Conservation (phyloP, 2,888 invertebrate genomes). For the Corbicula japonica region DNA sequence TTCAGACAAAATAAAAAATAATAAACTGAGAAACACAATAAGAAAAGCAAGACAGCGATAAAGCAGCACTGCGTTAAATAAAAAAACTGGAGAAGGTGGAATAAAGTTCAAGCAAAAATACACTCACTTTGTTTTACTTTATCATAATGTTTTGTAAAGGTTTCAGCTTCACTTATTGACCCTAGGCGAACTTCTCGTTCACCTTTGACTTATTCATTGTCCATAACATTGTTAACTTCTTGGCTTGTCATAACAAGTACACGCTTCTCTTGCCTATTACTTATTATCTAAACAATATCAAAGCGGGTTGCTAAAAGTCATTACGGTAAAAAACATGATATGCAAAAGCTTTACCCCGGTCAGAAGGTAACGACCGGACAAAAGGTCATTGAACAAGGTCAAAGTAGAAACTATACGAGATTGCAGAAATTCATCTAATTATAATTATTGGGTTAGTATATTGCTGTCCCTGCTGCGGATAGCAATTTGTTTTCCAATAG, state of each 20-base stretch:
- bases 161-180: no score
- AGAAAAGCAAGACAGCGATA: no score
- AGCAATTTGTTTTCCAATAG: conserved; percentile 36
- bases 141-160: no score
- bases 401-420: conserved; percentile 11
- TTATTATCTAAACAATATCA: conserved; percentile 42
- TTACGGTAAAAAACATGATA: conserved; percentile 46
- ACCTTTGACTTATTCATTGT: conserved; percentile 51
- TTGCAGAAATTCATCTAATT: conserved; percentile 27
- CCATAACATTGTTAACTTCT: no score
- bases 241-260: conserved; percentile 36
- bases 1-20: no score
- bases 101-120: no score
- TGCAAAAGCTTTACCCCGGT: conserved; percentile 51
- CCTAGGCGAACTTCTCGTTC: conserved; percentile 16
- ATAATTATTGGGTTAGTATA: conserved; percentile 36
- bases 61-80: no score
- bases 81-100: no score
- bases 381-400: conserved; percentile 47
- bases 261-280: conserved; percentile 19
- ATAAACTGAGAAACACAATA: no score
- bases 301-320: conserved; percentile 30
- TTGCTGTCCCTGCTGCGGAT: no score
- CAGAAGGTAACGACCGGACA: conserved; percentile 66
- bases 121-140: no score